Conservation (phyloP, 2,113 vertebrate genomes). For the Poicephalus gulielmi region DNA sequence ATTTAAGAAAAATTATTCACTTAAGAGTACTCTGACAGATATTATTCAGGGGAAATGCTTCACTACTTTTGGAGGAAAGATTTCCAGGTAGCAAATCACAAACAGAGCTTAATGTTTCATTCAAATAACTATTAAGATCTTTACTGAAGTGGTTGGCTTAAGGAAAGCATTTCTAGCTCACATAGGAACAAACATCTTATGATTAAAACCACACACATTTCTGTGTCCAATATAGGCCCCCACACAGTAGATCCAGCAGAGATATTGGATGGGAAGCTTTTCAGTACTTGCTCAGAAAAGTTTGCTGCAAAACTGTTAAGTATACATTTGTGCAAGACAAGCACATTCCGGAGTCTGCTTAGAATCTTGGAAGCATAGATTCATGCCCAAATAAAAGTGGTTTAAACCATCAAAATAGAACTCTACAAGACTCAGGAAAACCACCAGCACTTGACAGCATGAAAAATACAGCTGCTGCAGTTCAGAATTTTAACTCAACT, state of each 20-base stretch:
- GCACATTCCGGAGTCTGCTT: not conserved
- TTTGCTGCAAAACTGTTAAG: conserved; percentile 66
- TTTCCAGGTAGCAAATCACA: not conserved
- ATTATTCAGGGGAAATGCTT: not conserved
- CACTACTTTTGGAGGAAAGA: not conserved
- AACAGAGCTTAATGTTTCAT: not conserved
- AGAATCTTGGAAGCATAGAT: not conserved
- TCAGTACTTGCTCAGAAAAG: conserved; percentile 83
- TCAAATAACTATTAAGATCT: not conserved
- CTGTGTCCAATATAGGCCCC: conserved; percentile 79
- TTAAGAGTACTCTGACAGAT: not conserved
- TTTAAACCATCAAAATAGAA: not conserved
- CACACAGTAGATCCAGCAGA: conserved; percentile 82
- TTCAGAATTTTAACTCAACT: not conserved
- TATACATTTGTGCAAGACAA: not conserved
- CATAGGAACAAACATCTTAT: conserved; percentile 77
- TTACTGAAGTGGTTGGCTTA: not conserved
- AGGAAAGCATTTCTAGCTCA: not conserved
- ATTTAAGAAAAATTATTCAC: not conserved
- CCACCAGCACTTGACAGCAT: not conserved
- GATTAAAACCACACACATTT: conserved; percentile 43
- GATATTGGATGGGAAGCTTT: conserved; percentile 78
- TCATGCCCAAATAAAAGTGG: not conserved
- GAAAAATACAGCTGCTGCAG: not conserved
- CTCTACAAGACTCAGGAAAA: not conserved